phyloP scores from a whole-genome alignment of 2,113 vertebrate species.

The Callorhinus ursinus region DNA sequence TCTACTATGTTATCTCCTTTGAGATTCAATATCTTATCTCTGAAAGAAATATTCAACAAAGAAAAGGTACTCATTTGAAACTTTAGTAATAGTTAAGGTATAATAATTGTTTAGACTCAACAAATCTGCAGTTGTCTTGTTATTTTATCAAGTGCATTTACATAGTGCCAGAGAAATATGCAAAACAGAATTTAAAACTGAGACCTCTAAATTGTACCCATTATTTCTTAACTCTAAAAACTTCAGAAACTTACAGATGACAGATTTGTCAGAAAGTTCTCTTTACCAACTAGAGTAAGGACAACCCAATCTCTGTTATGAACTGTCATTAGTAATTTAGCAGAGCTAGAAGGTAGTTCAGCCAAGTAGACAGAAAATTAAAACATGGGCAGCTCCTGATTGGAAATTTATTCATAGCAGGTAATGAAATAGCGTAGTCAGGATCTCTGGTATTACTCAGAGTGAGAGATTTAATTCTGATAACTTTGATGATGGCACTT shows the following conservation, averaged over 20 bases:
- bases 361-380: slow-evolving; percentile 78
- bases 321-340: slow-evolving; percentile 80
- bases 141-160: background rate
- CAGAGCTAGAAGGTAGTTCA: slow-evolving; percentile 67
- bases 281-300: slow-evolving; percentile 61
- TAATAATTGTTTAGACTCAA: background rate
- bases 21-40: background rate
- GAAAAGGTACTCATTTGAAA: background rate
- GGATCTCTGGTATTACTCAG: slow-evolving; percentile 64
- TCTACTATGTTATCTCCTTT: background rate
- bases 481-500: slow-evolving; percentile 76
- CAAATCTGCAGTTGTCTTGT: background rate
- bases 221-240: slow-evolving; percentile 51
- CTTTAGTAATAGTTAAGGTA: background rate
- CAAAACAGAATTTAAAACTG: slow-evolving; percentile 48
- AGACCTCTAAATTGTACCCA: background rate
- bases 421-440: slow-evolving; percentile 78
- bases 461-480: slow-evolving; percentile 77
- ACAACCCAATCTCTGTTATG: slow-evolving; percentile 60
- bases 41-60: slow-evolving; percentile 22
- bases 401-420: slow-evolving; percentile 80
- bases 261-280: slow-evolving; percentile 59
- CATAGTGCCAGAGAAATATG: background rate
- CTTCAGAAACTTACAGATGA: slow-evolving; percentile 42
- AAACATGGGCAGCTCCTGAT: slow-evolving; percentile 77